Evolutionary conservation across 2,888 invertebrate species (phyloP), one percentile per base, ranked within the genome.

Genomic region (Phytoseiulus persimilis): DNA sequence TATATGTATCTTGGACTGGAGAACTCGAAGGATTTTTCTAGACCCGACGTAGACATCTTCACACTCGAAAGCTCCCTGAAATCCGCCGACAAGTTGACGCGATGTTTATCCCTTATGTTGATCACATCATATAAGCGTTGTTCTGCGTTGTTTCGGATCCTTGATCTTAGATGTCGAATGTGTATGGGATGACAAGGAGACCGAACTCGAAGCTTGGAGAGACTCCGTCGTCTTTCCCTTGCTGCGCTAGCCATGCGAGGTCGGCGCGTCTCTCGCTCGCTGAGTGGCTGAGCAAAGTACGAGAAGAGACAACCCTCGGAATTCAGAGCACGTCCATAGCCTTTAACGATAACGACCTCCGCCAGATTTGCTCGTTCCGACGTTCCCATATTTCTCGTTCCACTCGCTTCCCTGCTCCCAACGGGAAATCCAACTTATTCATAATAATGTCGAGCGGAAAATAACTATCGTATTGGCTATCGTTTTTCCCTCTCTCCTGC

Each of bases 271-370:
- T 28, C 65, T 18, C 65, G 65, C 65, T 65, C 65, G 18, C 65
- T 65, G 65, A 65, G 11, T 65, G 28, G 65, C 65, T 23, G 65
- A 18, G 65, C 65, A 65, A 65, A 23, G 65, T 65, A 65, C 65
- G 65, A 65, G 65, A 14, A 65, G 65, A 65, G 65, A 65, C 65
- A 65, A 3, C 65, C 65, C 65, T 65, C 65, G 65, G 65, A 65
- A 65, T 65, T 65, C 65, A 65, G 65, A 65, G 65, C 65, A 65
- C 65, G 65, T 65, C 65, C 65, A 65, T 65, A 65, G 65, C 65
- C 65, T 65, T 65, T 65, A 65, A 65, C 65, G 65, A 65, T 65
- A 65, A 65, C 65, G 65, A 65, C 28, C 65, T 65, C 65, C 65
- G 65, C 28, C 65, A 65, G 65, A 65, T 65, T 65, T 65, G 65